Conservation (phyloP, 2,113 vertebrate species). For the Gymnocephalus cernua region DNA sequence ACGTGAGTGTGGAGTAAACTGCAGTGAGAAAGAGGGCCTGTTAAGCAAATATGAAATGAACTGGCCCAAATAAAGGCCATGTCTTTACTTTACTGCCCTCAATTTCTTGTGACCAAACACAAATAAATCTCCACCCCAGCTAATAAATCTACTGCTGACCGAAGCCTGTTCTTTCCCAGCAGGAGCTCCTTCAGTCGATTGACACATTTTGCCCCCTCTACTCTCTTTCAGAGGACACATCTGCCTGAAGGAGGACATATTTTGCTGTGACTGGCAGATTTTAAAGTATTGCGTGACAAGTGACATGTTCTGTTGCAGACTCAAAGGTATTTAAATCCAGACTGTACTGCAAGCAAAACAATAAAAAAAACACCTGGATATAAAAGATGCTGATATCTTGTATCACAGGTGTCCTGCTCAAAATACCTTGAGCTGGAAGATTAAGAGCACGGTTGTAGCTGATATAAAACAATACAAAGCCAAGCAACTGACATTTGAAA, state of each 20-base stretch:
- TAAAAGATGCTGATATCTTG: neutral
- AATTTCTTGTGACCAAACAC: neutral
- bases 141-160: neutral
- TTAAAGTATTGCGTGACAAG: neutral
- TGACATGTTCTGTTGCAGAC: neutral
- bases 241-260: conserved; percentile 6
- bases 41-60: neutral
- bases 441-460: neutral
- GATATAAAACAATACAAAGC: conserved; percentile 12
- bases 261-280: neutral
- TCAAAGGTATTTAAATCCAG: conserved; percentile 3
- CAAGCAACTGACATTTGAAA: conserved; percentile 5
- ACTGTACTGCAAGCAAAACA: neutral
- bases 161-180: neutral
- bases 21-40: neutral
- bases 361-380: neutral
- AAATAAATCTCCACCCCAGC: neutral
- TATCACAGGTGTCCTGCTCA: neutral
- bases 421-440: neutral
- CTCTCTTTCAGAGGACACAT: neutral
- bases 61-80: neutral
- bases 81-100: neutral
- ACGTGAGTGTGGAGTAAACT: neutral
- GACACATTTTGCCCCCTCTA: neutral
- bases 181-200: neutral